Conservation (phyloP, 2,797 vertebrate genomes). For the Octomys mimax region DNA sequence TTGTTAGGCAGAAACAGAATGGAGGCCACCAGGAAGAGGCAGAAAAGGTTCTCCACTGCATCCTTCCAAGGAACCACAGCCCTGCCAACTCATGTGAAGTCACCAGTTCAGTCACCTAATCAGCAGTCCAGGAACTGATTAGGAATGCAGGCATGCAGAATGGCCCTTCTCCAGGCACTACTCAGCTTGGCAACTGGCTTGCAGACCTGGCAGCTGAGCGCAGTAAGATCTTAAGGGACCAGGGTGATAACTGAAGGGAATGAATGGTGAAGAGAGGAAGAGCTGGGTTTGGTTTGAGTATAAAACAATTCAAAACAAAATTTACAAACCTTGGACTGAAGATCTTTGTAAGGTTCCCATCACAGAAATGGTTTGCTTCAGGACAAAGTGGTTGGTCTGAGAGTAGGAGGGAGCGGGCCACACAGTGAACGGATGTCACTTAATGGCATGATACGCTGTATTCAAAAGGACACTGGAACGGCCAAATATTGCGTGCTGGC, state of each 20-base stretch:
- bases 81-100: background rate
- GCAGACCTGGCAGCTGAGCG: background rate
- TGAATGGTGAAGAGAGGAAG: background rate
- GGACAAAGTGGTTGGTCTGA: background rate
- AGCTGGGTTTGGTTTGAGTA: background rate
- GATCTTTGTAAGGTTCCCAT: background rate
- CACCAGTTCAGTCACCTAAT: background rate
- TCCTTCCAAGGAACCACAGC: background rate
- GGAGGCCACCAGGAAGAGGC: background rate
- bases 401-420: background rate
- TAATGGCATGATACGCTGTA: background rate
- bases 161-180: background rate
- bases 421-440: constrained; percentile 1
- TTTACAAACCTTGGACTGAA: background rate
- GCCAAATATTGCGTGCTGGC: too few species aligned
- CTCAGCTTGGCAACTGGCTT: background rate
- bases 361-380: constrained; percentile 4
- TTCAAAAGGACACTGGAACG: background rate
- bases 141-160: background rate
- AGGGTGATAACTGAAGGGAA: background rate
- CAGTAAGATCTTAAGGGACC: background rate
- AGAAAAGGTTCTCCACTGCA: background rate
- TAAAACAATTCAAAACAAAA: background rate
- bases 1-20: background rate
- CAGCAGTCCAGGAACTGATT: background rate